Evolutionary conservation across 2,797 vertebrate genomes (phyloP).

Genomic region (Melanotaenia maccullochi): DNA sequence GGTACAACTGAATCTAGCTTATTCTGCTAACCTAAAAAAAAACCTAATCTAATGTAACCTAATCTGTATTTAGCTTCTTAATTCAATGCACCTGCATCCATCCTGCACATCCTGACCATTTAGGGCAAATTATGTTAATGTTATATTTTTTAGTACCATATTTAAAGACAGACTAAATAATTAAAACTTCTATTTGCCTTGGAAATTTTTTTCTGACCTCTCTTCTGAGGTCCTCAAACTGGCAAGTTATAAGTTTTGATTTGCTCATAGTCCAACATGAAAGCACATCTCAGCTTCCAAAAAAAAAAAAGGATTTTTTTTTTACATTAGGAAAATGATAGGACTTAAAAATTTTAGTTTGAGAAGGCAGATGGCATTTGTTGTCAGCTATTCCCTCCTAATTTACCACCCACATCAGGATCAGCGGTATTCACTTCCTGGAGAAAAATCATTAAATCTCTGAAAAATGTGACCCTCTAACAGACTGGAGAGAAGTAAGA

Average conservation of each 20-base stretch:
- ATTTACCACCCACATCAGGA: conserved; percentile 41
- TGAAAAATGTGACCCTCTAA: conserved; percentile 18
- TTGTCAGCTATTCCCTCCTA: conserved; percentile 8
- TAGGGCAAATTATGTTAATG: background rate
- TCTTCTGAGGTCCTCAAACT: background rate
- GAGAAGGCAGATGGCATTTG: background rate
- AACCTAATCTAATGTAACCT: no score
- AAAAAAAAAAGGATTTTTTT: conserved; percentile 10
- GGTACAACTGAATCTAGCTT: no score
- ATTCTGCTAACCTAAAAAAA: no score
- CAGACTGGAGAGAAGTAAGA: conserved; percentile 5
- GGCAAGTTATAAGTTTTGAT: background rate
- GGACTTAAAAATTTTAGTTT: conserved; percentile 11
- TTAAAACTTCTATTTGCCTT: background rate
- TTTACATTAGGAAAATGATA: conserved; percentile 11
- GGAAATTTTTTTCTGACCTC: background rate
- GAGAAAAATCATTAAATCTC: conserved; percentile 11
- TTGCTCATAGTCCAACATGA: conserved; percentile 8
- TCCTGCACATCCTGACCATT: background rate
- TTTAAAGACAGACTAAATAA: background rate
- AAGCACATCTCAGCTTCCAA: conserved; percentile 10
- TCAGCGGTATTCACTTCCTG: conserved; percentile 14
- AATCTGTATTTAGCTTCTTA: no score
- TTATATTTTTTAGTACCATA: background rate
- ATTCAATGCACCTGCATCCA: no score